Evolutionary conservation across 2,797 vertebrate genomes (phyloP), one percentile per base, ranked within the genome.

Genomic region (Thamnophis elegans): DNA sequence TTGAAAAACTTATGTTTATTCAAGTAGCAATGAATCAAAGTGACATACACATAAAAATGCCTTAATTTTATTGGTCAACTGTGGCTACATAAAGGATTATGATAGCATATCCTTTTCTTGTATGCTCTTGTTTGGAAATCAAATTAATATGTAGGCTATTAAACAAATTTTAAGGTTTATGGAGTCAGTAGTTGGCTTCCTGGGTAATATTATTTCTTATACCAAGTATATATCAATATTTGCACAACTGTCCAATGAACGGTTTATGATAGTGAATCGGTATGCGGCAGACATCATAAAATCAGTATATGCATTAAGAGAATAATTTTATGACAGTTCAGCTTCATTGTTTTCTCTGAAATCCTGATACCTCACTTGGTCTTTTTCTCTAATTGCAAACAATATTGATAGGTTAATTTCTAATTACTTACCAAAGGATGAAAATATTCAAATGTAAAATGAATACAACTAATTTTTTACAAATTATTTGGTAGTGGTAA

Each of bases 211-310:
- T 92, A 87, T 0, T 92, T 90, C 25, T 92, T 89, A 0, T 58
- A 95, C 94, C 87, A 89, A 91, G 90, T 51, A 96, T 96, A 93
- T 93, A 92, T 54, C 36, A 42, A 22, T 32, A 12, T 53, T 62
- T 54, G 5, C 28, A 26, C 18, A 9, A 62, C 8, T 53, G 55
- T 13, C n/a, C 42, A 28, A 11, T 26, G 20, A 73, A 32, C 1
- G 85, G 36, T 90, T 14, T 5, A 18, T 90, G 25, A 12, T 28
- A 89, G 26, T 62, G 36, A 78, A 22, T 47, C 36, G 4, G 28
- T 89, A 60, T 62, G 42, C 26, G 58, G 36, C 42, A 78, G 20
- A 22, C 11, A 8, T 20, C 32, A 20, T 78, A 78, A 18, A 78
- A 78, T 78, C 73, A 78, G 20, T 78, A 42, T 42, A 20, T 20